Evolutionary conservation across 2,113 vertebrate genomes (phyloP).

Genomic region (Phrynosoma platyrhinos): DNA sequence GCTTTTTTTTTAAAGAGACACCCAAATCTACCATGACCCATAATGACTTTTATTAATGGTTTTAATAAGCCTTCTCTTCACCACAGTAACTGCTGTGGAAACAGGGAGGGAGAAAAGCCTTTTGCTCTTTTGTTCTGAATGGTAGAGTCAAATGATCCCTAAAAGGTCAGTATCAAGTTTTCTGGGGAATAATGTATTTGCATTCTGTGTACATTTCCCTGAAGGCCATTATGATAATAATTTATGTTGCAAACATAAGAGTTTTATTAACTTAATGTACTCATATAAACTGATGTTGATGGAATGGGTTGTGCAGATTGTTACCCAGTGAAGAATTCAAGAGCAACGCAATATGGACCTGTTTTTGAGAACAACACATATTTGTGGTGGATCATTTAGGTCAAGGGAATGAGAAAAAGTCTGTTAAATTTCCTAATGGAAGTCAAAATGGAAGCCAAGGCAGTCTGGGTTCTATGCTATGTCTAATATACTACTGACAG

Average conservation of each 20-base stretch:
- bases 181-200: neutral
- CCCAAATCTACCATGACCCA: neutral
- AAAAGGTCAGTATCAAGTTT: neutral
- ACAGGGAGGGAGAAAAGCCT: neutral
- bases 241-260: neutral
- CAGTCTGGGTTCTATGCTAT: neutral
- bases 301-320: no score
- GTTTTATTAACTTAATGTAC: neutral
- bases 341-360: neutral
- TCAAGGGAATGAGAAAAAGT: neutral
- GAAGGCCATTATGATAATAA: constrained; percentile 9
- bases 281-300: neutral
- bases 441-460: constrained; percentile 11
- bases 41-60: neutral
- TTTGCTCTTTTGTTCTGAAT: neutral
- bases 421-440: neutral
- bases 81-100: neutral
- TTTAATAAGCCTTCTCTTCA: neutral
- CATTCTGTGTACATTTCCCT: neutral
- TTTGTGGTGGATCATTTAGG: neutral
- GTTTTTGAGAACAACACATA: neutral
- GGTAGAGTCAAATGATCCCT: neutral
- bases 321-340: neutral
- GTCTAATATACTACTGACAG: neutral
- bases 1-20: neutral